Evolutionary conservation across 1,140 invertebrate species (phyloP).

Genomic region (Pseudobourletiella spinata): DNA sequence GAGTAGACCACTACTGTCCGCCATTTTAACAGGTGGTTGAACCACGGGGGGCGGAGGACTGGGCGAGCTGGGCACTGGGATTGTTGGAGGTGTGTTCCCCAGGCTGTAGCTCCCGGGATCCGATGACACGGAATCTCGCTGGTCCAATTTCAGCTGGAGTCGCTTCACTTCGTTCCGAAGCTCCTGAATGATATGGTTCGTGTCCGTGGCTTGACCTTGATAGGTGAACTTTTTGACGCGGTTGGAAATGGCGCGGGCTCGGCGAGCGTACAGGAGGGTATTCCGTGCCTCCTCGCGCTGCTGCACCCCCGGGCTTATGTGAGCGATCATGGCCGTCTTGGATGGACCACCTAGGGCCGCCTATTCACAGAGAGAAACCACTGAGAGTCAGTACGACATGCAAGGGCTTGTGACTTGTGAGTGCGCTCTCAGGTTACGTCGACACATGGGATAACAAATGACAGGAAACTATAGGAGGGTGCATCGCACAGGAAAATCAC

Average conservation of each 20-base stretch:
- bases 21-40: background rate
- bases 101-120: background rate
- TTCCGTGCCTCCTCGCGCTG: constrained; percentile 85
- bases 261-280: constrained; percentile 85
- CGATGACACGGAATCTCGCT: background rate
- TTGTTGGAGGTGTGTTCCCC: background rate
- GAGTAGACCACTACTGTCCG: background rate
- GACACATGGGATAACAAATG: too few relatives aligned
- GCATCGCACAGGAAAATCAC: too few relatives aligned
- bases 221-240: constrained; percentile 41
- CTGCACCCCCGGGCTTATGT: constrained; percentile 67
- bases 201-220: constrained; percentile 23
- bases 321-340: constrained; percentile 82
- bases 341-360: constrained; percentile 86
- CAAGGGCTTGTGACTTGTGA: too few relatives aligned
- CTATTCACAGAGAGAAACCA: constrained; percentile 42
- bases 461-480: too few relatives aligned
- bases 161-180: constrained; percentile 33
- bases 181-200: constrained; percentile 33
- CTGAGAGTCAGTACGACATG: too few relatives aligned
- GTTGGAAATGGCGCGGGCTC: constrained; percentile 76
- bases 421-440: too few relatives aligned
- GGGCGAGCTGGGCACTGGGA: background rate
- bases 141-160: constrained; percentile 29
- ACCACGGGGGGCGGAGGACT: background rate